Evolutionary conservation across 2,797 vertebrate species (phyloP), one percentile per base, ranked within the genome.

Genomic region (Thunnus albacares): DNA sequence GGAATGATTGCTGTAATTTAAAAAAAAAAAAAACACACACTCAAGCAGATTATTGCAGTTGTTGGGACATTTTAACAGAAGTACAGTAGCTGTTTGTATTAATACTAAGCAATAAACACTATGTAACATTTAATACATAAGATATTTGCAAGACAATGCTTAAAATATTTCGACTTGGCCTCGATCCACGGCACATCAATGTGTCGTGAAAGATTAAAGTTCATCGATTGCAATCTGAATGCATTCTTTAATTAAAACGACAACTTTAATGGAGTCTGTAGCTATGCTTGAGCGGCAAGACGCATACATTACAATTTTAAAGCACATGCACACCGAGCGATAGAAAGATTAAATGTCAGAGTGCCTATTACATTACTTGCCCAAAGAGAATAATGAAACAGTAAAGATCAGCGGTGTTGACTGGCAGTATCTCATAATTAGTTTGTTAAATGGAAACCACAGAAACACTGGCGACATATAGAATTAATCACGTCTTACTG

Each of bases 201-300:
- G 9, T 68, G 51, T 71, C 38, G 52, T 65, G 18, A 62, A 70
- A 81, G 60, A 84, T 62, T 63, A 63, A 75, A 79, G 33, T 78
- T 62, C 57, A 73, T 24, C 58, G 38, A 38, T 60, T 83, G 41
- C 9, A 41, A 30, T 76, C 52, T 77, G 49, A 87, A 80, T 41
- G 43, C 49, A 75, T 72, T 22, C 33, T 71, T 80, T 81, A 57
- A 84, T 83, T 80, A 87, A 78, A 84, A 80, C 74, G 62, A 71
- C 80, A 82, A 55, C 51, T 53, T 4, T 75, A 64, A 65, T 45
- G 18, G 45, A 78, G 65, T 71, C 51, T 1, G 20, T 24, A 1
- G 68, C 52, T 52, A 58, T 56, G 72, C 79, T 75, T 63, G 63
- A 85, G 70, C 59, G 80, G 59, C 77, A 63, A n/a, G 35, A 77